Percentiles rank a stretch among this genome's conserved stretches.
phyloP scores from a whole-genome alignment of 2,113 vertebrate species.

The Coptodon rendalli region DNA sequence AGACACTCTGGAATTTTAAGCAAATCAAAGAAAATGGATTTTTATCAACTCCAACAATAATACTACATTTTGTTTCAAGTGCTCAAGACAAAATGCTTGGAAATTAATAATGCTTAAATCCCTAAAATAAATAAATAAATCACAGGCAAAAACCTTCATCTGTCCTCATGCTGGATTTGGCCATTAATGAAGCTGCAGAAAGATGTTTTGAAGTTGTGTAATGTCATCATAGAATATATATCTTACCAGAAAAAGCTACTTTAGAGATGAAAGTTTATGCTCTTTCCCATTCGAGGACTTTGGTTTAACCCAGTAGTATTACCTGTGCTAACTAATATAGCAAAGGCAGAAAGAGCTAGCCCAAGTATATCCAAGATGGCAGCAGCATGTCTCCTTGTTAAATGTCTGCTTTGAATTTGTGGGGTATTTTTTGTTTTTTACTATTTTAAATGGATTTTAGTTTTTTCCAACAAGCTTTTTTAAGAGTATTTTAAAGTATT shows the following conservation, averaged over 20 bases:
- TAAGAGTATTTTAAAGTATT: too few relatives aligned
- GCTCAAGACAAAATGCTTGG: neutral
- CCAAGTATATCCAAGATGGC: too few relatives aligned
- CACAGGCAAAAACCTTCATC: neutral
- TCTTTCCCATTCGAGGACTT: neutral
- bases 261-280: neutral
- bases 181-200: neutral
- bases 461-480: too few relatives aligned
- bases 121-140: neutral
- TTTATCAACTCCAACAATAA: neutral
- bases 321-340: neutral
- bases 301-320: neutral
- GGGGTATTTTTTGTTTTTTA: too few relatives aligned
- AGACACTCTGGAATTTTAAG: neutral
- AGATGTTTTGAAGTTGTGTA: neutral
- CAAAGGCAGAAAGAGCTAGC: neutral
- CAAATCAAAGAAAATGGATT: neutral
- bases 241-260: neutral
- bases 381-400: too few relatives aligned
- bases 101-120: neutral
- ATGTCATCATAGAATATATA: neutral
- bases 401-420: too few relatives aligned
- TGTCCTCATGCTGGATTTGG: neutral
- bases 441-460: too few relatives aligned
- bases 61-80: neutral